phyloP scores from a whole-genome alignment of 2,113 vertebrate species.

The Montifringilla adamsi region DNA sequence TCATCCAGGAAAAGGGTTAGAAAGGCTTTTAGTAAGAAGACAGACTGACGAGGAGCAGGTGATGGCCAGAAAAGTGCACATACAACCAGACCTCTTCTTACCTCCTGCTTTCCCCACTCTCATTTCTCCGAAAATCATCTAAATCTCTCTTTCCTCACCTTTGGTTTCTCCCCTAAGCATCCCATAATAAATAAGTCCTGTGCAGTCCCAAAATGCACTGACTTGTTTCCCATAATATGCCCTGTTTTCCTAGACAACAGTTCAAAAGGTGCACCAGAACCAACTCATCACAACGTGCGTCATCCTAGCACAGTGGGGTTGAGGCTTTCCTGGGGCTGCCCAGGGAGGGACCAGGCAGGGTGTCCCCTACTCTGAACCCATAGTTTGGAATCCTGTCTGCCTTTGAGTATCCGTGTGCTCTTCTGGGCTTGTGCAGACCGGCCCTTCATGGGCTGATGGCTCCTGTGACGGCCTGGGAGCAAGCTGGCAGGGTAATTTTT shows the following conservation, averaged over 20 bases:
- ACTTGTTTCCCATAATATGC: neutral
- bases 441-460: neutral
- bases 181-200: neutral
- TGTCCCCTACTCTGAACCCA: neutral
- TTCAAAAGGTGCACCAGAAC: neutral
- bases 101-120: neutral
- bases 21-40: neutral
- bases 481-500: neutral
- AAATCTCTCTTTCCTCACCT: neutral
- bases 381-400: neutral
- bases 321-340: neutral
- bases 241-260: neutral
- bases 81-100: neutral
- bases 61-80: accelerated
- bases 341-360: neutral
- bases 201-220: neutral
- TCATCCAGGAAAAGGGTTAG: neutral
- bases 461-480: neutral
- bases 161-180: neutral
- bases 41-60: neutral
- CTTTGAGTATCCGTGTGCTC: neutral
- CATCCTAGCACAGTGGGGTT: neutral
- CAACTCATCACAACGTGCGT: neutral
- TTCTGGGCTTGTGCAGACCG: neutral
- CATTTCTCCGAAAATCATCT: neutral